These are phyloP conservation scores for Saccostrea echinata DNA, from an alignment of 1,140 invertebrate genomes.

Conservation along the genomic window DNA sequence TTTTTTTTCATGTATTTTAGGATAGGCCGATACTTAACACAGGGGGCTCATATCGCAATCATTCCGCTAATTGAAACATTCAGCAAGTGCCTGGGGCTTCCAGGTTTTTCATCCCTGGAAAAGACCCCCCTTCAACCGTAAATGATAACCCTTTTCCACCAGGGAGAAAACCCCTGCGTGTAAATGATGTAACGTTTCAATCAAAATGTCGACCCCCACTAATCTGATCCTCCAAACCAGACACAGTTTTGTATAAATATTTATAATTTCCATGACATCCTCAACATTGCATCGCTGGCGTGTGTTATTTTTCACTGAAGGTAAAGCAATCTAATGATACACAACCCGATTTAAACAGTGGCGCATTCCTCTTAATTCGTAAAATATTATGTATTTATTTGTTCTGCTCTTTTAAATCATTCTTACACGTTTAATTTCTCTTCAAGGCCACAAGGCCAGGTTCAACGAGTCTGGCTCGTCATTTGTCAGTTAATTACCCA, in stretches of 20 bases:
- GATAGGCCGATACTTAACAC: background rate
- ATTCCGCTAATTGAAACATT: background rate
- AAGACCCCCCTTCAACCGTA: background rate
- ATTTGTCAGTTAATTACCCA: background rate
- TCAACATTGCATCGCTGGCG: background rate
- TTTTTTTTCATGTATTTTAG: background rate
- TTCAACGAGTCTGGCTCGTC: background rate
- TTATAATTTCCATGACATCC: slow-evolving; percentile 11
- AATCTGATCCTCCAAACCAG: background rate
- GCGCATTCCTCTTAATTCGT: background rate
- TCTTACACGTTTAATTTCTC: background rate
- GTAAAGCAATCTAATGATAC: background rate
- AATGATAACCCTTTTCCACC: background rate
- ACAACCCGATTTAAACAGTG: background rate
- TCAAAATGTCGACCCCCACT: background rate
- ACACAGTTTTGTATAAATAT: slow-evolving; percentile 17
- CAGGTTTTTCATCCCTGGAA: background rate
- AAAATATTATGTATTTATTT: too few relatives aligned
- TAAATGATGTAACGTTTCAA: slow-evolving; percentile 4
- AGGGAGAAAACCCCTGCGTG: background rate
- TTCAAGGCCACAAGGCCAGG: background rate
- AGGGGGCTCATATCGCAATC: background rate
- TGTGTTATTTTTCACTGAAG: slow-evolving; percentile 1
- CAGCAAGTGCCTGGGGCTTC: background rate
- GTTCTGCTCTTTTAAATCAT: too few relatives aligned